These are phyloP conservation scores for Thrips palmi DNA, from an alignment of 1,140 invertebrate species.

Conservation along the genomic window DNA sequence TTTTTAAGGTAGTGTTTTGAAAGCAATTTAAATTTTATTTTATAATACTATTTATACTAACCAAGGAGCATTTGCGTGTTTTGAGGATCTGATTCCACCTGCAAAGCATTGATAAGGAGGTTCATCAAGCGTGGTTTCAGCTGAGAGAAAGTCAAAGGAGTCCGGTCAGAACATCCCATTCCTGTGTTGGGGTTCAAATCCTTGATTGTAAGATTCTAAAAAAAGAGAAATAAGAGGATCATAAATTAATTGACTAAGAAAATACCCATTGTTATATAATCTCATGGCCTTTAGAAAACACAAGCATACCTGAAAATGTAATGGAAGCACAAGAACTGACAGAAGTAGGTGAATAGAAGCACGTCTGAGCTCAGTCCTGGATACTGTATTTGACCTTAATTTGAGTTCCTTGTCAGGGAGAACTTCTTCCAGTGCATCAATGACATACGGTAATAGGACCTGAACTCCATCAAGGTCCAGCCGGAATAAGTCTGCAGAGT, in stretches of 20 bases:
- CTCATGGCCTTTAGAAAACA: constrained; percentile 5
- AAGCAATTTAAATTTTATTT: constrained; percentile 5
- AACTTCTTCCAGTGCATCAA: constrained; percentile 76
- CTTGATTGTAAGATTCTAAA: constrained; percentile 50
- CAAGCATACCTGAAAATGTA: constrained; percentile 61
- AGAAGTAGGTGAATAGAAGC: constrained; percentile 79
- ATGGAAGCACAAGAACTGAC: constrained; percentile 72
- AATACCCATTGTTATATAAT: background rate
- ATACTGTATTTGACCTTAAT: constrained; percentile 28
- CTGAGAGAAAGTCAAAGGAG: constrained; percentile 48
- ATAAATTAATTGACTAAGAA: background rate
- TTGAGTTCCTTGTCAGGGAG: constrained; percentile 55
- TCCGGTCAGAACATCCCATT: constrained; percentile 17
- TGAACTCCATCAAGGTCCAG: constrained; percentile 86
- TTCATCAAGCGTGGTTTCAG: constrained; percentile 69
- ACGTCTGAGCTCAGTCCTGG: constrained; percentile 63
- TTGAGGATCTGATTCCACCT: constrained; percentile 66
- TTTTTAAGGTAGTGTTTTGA: constrained; percentile 7
- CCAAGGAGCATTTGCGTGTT: constrained; percentile 83
- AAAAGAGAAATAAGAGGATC: constrained; percentile 9
- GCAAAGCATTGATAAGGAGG: constrained; percentile 65
- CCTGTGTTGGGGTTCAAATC: constrained; percentile 30
- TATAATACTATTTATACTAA: constrained; percentile 21
- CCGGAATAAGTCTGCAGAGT: constrained; percentile 62
- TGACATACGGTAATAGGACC: constrained; percentile 72